Percentiles rank a stretch among this genome's conserved stretches.
These are phyloP conservation scores for Littorina saxatilis DNA, from an alignment of 1,140 invertebrate genomes.

Conservation along the genomic window DNA sequence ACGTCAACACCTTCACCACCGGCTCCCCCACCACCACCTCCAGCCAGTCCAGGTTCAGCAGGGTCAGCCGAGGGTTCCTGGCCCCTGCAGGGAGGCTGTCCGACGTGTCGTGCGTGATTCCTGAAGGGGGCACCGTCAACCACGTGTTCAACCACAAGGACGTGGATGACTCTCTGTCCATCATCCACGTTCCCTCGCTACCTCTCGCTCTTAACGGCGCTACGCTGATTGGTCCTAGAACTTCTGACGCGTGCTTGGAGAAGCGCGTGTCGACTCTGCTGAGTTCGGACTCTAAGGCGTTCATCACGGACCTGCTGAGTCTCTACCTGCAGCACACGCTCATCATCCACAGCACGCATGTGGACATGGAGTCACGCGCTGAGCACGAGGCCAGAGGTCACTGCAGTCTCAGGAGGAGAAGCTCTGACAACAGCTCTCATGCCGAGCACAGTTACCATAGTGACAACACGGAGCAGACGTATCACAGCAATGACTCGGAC, in stretches of 20 bases:
- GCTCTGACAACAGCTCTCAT: neutral
- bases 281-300: conserved; percentile 23
- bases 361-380: neutral
- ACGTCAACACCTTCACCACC: conserved; percentile 13
- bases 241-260: neutral
- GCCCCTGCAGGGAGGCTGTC: conserved; percentile 10
- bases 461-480: neutral
- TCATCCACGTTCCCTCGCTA: neutral
- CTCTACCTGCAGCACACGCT: conserved; percentile 26
- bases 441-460: neutral
- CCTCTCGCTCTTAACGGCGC: neutral
- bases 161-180: neutral
- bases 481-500: neutral
- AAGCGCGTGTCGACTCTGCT: conserved; percentile 23
- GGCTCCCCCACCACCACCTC: neutral
- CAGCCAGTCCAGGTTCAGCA: neutral
- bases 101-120: conserved; percentile 25
- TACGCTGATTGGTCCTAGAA: neutral
- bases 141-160: neutral
- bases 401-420: neutral
- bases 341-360: neutral
- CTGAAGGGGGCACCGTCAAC: neutral
- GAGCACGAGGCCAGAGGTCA: neutral
- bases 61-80: neutral
- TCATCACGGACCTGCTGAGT: conserved; percentile 29